Percentiles rank a stretch among this genome's conserved stretches.
Evolutionary conservation across 2,113 vertebrate species (phyloP).

Genomic region (Charadrius vociferus): DNA sequence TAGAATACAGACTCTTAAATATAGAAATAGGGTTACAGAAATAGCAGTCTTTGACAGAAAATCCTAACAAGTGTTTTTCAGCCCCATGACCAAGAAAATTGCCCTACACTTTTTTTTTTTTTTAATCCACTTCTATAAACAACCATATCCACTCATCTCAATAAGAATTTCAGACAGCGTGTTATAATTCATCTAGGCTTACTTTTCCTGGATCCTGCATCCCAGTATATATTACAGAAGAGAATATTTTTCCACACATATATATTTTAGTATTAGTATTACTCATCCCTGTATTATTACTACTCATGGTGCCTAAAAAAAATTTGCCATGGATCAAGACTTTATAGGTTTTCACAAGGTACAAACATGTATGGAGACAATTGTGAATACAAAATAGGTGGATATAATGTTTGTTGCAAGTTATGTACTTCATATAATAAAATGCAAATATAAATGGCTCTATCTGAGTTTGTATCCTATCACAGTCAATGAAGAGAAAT

Average conservation of each 20-base stretch:
- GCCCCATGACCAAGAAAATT: neutral
- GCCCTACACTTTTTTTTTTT: accelerated
- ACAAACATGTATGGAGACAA: neutral
- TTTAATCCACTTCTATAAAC: neutral
- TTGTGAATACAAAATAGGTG: neutral
- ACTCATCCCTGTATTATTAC: neutral
- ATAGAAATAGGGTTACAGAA: neutral
- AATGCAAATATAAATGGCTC: neutral
- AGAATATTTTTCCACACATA: neutral
- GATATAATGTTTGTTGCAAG: neutral
- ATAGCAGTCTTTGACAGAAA: neutral
- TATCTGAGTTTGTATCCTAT: neutral
- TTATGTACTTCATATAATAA: neutral
- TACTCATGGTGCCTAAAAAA: neutral
- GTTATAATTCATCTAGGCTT: neutral
- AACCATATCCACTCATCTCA: neutral
- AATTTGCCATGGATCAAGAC: neutral
- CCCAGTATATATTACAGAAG: neutral
- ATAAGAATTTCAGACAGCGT: neutral
- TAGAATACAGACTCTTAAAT: neutral
- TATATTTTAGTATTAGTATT: neutral
- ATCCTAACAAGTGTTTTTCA: neutral
- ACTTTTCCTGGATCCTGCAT: neutral
- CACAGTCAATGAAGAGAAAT: neutral
- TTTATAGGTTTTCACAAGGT: neutral